Evolutionary conservation across 2,797 vertebrate species (phyloP), one percentile per base, ranked within the genome.

Genomic region (Eidolon dupreanum): DNA sequence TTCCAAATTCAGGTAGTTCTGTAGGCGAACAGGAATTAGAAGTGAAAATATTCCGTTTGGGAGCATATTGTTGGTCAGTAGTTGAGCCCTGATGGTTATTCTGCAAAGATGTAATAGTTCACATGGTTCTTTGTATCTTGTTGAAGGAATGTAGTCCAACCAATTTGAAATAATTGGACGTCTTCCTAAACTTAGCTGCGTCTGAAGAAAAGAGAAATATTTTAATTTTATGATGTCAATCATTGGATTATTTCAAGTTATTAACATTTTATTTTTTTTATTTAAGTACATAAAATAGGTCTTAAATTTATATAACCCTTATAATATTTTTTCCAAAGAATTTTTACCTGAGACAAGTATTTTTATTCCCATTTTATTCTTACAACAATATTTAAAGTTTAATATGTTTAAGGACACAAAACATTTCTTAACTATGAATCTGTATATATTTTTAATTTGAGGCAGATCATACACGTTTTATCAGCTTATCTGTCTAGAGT

Each of bases 1-100:
- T 94, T 98, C 97, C 95, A 98, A 97, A 94, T 98, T 98, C 92
- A 98, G 92, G 91, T 97, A 98, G 93, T 95, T 96, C 90, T 98
- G 98, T 51, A 98, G 95, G 53, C 66, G 66, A 90, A 79, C 74
- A 51, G 98, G 98, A 94, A 98, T 96, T 75, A 95, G 93, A 93
- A 98, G 97, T 46, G 96, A 98, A 95, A 97, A 96, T 93, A 98
- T 98, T 83, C 97, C 98, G 79, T 96, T 88, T 87, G 98, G 98
- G 28, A 98, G 97, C 94, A 93, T 90, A 66, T 96, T 96, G 83
- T 95, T 97, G 95, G 36, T 55, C 90, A 98, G 26, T 43, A 98
- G 90, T 61, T 93, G 97, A 63, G 86, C 93, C 78, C 98, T 96
- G 78, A 98, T 97, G 70, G 93, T 94, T 82, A 97, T 78, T 97